Conservation (phyloP, 2,113 vertebrate species). For the Spilogale gracilis region DNA sequence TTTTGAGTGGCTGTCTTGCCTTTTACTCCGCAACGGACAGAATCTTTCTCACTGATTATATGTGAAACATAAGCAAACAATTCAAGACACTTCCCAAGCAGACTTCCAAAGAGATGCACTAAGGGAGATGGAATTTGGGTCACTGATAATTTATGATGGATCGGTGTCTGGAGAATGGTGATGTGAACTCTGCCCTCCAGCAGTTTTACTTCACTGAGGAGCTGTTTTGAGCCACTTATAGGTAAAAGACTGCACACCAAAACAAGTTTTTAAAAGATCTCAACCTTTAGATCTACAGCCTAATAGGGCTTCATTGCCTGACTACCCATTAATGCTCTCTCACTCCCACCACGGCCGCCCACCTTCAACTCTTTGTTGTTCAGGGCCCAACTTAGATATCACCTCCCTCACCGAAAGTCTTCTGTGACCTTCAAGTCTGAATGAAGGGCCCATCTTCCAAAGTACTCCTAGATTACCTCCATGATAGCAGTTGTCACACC, state of each 20-base stretch:
- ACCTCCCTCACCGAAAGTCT: neutral
- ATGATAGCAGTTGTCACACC: neutral
- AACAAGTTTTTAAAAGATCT: constrained; percentile 45
- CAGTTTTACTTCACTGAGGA: neutral
- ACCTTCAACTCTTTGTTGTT: neutral
- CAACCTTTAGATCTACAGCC: neutral
- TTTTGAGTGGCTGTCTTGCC: neutral
- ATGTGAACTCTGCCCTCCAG: neutral
- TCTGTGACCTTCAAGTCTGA: neutral
- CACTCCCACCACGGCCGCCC: neutral
- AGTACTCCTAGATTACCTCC: neutral
- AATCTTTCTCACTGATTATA: neutral
- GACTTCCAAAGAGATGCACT: neutral
- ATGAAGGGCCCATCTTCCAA: neutral
- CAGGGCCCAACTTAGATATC: neutral
- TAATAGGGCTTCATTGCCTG: neutral
- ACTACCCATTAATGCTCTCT: neutral
- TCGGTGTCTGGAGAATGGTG: neutral
- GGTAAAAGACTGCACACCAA: constrained; percentile 37
- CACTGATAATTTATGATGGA: neutral
- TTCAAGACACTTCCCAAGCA: neutral
- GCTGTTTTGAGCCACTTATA: neutral
- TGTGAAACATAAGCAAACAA: neutral
- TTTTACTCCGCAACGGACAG: neutral
- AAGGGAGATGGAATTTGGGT: neutral